Evolutionary conservation across 2,888 invertebrate genomes (phyloP).

Genomic region (Scrobipalpa costella): DNA sequence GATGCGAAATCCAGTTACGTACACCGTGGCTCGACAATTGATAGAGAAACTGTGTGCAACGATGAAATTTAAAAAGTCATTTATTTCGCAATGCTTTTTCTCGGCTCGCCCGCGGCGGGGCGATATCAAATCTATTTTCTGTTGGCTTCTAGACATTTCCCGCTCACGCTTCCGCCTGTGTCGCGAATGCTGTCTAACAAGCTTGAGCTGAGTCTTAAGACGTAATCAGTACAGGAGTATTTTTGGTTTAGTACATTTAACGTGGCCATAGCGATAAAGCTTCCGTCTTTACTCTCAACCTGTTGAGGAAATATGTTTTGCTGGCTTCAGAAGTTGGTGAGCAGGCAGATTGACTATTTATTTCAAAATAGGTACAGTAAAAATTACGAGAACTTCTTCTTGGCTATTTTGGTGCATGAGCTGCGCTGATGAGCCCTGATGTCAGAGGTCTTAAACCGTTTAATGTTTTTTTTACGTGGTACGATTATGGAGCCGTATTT

Average conservation of each 20-base stretch:
- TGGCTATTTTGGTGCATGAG: too few species aligned
- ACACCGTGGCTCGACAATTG: constrained; percentile 77
- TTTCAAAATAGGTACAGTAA: too few species aligned
- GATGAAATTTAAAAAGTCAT: constrained; percentile 82
- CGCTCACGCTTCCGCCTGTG: constrained; percentile 10
- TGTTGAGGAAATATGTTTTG: not conserved
- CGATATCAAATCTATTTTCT: constrained; percentile 80
- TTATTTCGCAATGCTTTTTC: constrained; percentile 81
- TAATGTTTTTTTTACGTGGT: too few species aligned
- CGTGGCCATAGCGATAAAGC: constrained; percentile 4
- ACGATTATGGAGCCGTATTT: too few species aligned
- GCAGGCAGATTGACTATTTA: too few species aligned
- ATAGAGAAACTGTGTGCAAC: constrained; percentile 81
- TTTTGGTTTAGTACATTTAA: constrained; percentile 10
- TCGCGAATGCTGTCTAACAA: constrained; percentile 10
- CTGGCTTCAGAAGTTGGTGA: not conserved
- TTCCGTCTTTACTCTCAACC: constrained; percentile 6
- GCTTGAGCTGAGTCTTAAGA: constrained; percentile 10
- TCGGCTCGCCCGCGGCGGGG: constrained; percentile 73
- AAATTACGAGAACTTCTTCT: too few species aligned
- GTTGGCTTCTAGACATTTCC: constrained; percentile 56
- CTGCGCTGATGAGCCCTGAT: too few species aligned
- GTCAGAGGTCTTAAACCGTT: too few species aligned
- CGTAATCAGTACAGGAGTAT: constrained; percentile 10
- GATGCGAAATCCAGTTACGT: constrained; percentile 75